A percentile compares a stretch with the other conserved stretches of the same genome.
phyloP scores from a whole-genome alignment of 2,113 vertebrate genomes.

The Pao palembangensis region DNA sequence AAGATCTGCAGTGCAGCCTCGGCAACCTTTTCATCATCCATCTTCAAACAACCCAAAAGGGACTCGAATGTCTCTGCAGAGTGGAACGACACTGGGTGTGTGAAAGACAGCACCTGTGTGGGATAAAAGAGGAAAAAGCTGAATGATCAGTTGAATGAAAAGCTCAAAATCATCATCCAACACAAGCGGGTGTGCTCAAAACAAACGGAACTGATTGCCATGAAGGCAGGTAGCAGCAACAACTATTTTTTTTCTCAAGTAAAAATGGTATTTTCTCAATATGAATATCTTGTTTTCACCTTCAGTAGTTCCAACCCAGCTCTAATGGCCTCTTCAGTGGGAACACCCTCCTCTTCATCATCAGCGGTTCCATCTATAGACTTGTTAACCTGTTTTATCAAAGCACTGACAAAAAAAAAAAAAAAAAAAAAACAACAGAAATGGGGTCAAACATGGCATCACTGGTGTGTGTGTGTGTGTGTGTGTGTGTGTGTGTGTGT shows the following conservation, averaged over 20 bases:
- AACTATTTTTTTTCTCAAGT: too few relatives aligned
- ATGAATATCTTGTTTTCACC: conserved; percentile 67
- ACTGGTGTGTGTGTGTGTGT: neutral
- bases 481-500: neutral
- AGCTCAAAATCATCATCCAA: neutral
- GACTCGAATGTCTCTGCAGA: conserved; percentile 98
- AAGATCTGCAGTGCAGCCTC: conserved; percentile 97
- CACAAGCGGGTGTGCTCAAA: too few relatives aligned
- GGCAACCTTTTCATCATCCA: conserved; percentile 98
- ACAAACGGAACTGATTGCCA: too few relatives aligned
- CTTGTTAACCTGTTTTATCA: conserved; percentile 94
- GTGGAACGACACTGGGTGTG: conserved; percentile 97
- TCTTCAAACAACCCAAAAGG: conserved; percentile 93
- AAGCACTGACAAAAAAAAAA: conserved; percentile 75
- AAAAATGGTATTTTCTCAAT: neutral
- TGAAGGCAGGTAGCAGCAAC: too few relatives aligned
- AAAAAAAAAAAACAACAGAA: neutral
- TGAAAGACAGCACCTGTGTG: conserved; percentile 93
- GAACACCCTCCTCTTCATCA: conserved; percentile 94
- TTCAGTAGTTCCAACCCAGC: conserved; percentile 94
- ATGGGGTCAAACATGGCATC: neutral
- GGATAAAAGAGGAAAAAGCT: neutral
- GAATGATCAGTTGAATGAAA: neutral
- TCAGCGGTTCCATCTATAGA: conserved; percentile 95
- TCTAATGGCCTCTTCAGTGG: conserved; percentile 92